Base-by-base conservation (phyloP, 2,797 vertebrate genomes). In the Xenentodon cancila region DNA sequence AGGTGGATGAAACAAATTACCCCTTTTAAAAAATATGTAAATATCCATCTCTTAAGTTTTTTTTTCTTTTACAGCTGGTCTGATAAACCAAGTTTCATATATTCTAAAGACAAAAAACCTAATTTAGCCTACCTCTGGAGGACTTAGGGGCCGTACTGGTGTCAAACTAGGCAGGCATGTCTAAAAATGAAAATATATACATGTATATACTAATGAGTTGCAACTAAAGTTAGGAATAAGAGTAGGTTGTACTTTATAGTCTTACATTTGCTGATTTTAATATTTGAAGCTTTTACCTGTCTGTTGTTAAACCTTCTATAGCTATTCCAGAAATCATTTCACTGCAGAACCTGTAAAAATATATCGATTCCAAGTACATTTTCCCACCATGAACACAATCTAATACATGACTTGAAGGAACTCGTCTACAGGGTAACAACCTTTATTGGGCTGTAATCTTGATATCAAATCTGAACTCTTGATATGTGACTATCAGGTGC, bases 401-500 rank as follows among this genome's bases (percentile, higher is more conserved):
- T 49, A 53, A 55, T 42, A 71, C 22, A 53, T 78, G 71, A 75
- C 82, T 84, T 84, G 73, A 84, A 84, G 37, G 37, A 58, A 72
- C 20, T 43, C 16, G 64, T 73, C 17, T 46, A 82, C 76, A 84
- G 73, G 82, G 76, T 81, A 71, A 85, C 20, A 9, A 50, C 53
- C 25, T 72, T 69, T 42, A 69, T 51, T 60, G 30, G 63, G 37
- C 58, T 70, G 25, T 25, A 25, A 57, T 63, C 51, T 42, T 66
- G 48, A 75, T 46, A 46, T 72, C 9, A 61, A 72, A 83, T 79
- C 22, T 59, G 47, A 73, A 67, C 58, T 76, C 25, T 47, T 47
- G 56, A n/a, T 40, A 27, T 72, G 59, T 53, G 53, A 71, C 53
- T 37, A 63, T 81, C 74, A 84, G 89, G 91, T 89, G 90, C 91